A percentile compares a stretch with the other conserved stretches of the same genome.
Conservation (phyloP, 2,113 vertebrate species). For the Petrocephalus zakoni region DNA sequence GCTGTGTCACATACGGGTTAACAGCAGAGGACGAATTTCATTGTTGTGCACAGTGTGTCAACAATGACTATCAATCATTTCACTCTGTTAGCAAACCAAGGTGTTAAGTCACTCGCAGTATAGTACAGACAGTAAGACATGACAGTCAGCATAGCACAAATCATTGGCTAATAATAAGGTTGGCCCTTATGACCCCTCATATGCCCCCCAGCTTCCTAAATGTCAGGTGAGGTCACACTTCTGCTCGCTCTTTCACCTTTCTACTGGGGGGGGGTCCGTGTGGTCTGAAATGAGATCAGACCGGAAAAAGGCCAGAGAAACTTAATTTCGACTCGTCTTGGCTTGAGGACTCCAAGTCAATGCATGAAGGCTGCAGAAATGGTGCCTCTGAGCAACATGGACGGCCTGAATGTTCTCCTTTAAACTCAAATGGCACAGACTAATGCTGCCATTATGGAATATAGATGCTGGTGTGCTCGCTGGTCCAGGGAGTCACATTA, state of each 20-base stretch:
- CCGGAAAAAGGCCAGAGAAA: not conserved
- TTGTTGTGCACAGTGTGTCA: no score
- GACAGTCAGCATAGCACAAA: not conserved
- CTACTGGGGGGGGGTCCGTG: not conserved
- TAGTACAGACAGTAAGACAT: not conserved
- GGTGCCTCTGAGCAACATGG: not conserved
- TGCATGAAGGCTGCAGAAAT: not conserved
- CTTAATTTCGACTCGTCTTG: not conserved
- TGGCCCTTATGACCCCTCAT: not conserved
- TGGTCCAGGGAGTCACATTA: not conserved
- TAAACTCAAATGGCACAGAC: not conserved
- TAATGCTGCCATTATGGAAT: not conserved
- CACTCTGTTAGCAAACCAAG: not conserved
- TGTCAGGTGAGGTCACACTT: not conserved
- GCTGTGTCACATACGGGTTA: no score
- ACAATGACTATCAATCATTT: no score
- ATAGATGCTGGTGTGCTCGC: not conserved
- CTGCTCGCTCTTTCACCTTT: not conserved
- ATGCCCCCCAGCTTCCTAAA: not conserved
- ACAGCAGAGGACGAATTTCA: no score
- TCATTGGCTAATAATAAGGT: not conserved
- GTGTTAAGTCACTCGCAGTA: not conserved
- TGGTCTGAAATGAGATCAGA: not conserved
- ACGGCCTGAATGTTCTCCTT: not conserved
- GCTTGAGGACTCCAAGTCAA: not conserved